These are phyloP conservation scores for Parnassius orleans DNA, from an alignment of 2,888 invertebrate species.

Conservation along the genomic window DNA sequence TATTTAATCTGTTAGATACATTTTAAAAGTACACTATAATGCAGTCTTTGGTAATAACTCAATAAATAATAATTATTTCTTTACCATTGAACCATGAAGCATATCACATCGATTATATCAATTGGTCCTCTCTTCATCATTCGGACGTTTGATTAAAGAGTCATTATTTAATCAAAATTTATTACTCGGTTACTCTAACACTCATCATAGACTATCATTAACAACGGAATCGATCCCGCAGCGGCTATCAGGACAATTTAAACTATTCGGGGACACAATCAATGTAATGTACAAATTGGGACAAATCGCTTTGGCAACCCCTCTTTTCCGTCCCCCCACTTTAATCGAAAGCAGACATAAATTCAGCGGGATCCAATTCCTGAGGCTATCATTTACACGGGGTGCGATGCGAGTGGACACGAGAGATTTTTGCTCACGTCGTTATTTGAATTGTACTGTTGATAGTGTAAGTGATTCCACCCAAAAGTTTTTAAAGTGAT, in stretches of 20 bases:
- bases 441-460: background rate
- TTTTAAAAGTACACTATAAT: no score
- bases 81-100: no score
- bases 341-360: conserved; percentile 31
- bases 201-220: conserved; percentile 14
- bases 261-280: conserved; percentile 18
- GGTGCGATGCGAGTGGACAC: conserved; percentile 1
- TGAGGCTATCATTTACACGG: conserved; percentile 33
- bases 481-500: background rate
- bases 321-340: conserved; percentile 1
- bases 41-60: no score
- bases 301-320: conserved; percentile 11
- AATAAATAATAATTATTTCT: no score
- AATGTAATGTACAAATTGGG: conserved; percentile 18
- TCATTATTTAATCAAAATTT: conserved; percentile 13
- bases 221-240: conserved; percentile 12
- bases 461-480: background rate
- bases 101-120: background rate
- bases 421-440: background rate
- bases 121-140: background rate
- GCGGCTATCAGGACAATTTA: conserved; percentile 11
- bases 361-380: conserved; percentile 36
- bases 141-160: conserved; percentile 6
- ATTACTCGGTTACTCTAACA: conserved; percentile 4
- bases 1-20: no score